Conservation (phyloP, 2,888 invertebrate genomes). For the Barypeithes pellucidus region DNA sequence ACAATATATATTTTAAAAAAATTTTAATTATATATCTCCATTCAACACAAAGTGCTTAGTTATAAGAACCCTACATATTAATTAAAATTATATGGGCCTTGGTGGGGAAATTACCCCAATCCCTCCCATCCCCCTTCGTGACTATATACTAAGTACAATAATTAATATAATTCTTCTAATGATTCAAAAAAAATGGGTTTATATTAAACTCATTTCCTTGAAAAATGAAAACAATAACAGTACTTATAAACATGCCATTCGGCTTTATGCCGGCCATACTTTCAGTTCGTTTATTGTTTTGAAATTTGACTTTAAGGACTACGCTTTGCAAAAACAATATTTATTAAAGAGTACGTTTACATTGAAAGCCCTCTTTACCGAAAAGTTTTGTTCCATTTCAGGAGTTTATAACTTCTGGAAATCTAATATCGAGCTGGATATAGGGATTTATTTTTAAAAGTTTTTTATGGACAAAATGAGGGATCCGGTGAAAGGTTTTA, state of each 20-base stretch:
- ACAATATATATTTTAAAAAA: too few relatives aligned
- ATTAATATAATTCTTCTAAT: too few relatives aligned
- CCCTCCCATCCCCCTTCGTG: too few relatives aligned
- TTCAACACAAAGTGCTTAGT: too few relatives aligned
- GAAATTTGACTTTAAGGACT: slow-evolving; percentile 18
- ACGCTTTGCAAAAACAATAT: slow-evolving; percentile 10
- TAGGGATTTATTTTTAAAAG: slow-evolving; percentile 11
- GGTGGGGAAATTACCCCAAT: too few relatives aligned
- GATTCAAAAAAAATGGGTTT: too few relatives aligned
- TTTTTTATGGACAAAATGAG: slow-evolving; percentile 1
- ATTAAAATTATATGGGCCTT: too few relatives aligned
- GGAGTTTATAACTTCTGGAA: slow-evolving; percentile 15
- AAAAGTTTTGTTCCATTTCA: slow-evolving; percentile 7
- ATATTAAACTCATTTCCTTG: too few relatives aligned
- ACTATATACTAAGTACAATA: too few relatives aligned
- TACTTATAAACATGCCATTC: background rate
- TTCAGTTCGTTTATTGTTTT: slow-evolving; percentile 6
- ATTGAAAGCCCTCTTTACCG: slow-evolving; percentile 9
- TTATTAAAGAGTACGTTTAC: slow-evolving; percentile 5
- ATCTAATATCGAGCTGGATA: slow-evolving; percentile 9
- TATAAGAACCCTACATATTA: too few relatives aligned
- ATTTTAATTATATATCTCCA: too few relatives aligned
- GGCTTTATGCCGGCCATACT: background rate
- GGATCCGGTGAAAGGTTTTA: background rate
- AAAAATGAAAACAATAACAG: too few relatives aligned